A percentile compares a stretch with the other conserved stretches of the same genome.
Conservation (phyloP, 2,113 vertebrate genomes). For the Pelusios castaneus region DNA sequence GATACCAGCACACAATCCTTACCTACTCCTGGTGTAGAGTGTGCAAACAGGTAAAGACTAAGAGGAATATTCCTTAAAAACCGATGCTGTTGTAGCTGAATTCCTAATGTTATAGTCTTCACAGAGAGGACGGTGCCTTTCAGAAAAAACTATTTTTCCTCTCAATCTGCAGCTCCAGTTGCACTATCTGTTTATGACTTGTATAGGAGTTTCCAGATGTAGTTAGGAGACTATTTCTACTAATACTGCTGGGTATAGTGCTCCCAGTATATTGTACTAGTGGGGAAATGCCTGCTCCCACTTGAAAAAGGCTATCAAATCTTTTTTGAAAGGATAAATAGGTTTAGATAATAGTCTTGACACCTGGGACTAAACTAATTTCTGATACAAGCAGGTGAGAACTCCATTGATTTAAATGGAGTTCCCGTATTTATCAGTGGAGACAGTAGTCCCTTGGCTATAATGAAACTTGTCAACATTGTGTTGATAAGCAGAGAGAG, state of each 20-base stretch:
- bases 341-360: background rate
- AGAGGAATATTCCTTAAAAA: background rate
- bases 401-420: background rate
- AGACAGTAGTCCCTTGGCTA: background rate
- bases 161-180: background rate
- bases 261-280: background rate
- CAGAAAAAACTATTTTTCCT: background rate
- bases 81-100: background rate
- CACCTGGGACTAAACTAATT: background rate
- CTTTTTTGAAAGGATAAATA: background rate
- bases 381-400: background rate
- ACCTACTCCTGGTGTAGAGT: slow-evolving; percentile 98
- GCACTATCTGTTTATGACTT: background rate
- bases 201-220: accelerated
- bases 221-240: background rate
- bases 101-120: background rate
- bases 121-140: background rate
- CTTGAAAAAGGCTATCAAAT: background rate
- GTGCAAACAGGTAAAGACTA: slow-evolving; percentile 91
- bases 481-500: too few species aligned
- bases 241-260: background rate
- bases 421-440: background rate
- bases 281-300: background rate
- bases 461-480: background rate
- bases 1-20: slow-evolving; percentile 98